These are phyloP conservation scores for Phycodurus eques DNA, from an alignment of 2,113 vertebrate species.

Conservation along the genomic window DNA sequence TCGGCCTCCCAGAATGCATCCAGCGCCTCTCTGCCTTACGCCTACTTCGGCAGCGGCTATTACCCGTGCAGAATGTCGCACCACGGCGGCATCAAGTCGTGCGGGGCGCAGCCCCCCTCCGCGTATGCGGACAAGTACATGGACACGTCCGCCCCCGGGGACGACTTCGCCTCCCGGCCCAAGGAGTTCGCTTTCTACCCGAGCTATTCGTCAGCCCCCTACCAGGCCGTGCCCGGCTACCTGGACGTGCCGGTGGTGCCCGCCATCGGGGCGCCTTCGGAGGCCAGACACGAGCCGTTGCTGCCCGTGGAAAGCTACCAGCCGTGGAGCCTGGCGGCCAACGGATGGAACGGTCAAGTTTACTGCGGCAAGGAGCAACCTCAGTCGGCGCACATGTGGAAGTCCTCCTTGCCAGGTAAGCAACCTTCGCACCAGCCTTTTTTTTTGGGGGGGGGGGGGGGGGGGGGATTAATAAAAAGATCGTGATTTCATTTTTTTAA, in stretches of 20 bases:
- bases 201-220: conserved; percentile 89
- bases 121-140: conserved; percentile 92
- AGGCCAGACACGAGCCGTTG: conserved; percentile 88
- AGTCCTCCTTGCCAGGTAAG: conserved; percentile 90
- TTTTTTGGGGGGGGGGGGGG: neutral
- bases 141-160: conserved; percentile 89
- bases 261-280: conserved; percentile 85
- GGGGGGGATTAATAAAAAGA: neutral
- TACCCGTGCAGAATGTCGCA: conserved; percentile 95
- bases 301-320: conserved; percentile 96
- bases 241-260: conserved; percentile 94
- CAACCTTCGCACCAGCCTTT: neutral
- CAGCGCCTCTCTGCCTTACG: conserved; percentile 90
- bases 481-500: too few relatives aligned
- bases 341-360: conserved; percentile 94
- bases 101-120: conserved; percentile 85
- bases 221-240: conserved; percentile 93
- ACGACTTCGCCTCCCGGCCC: conserved; percentile 91
- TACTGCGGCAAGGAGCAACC: conserved; percentile 97
- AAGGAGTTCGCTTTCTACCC: conserved; percentile 99
- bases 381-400: conserved; percentile 94
- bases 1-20: conserved; percentile 90
- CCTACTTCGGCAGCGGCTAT: conserved; percentile 94
- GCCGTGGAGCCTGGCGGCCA: conserved; percentile 89
- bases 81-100: conserved; percentile 89